These are phyloP conservation scores for Phlogophora meticulosa DNA, from an alignment of 2,888 invertebrate species.

Conservation along the genomic window DNA sequence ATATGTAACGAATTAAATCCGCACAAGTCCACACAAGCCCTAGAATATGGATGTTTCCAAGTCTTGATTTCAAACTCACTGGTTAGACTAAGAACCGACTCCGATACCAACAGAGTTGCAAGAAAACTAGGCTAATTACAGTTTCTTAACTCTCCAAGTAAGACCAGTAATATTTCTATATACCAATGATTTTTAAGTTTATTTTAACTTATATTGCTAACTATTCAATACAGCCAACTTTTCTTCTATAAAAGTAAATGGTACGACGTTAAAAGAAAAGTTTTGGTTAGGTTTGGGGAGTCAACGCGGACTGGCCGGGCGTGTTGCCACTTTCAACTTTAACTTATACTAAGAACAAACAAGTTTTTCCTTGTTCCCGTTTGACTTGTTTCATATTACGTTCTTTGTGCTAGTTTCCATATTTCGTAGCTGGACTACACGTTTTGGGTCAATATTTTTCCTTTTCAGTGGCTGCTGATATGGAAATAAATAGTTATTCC, in stretches of 20 bases:
- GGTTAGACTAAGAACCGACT: not conserved
- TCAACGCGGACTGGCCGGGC: conserved; percentile 20
- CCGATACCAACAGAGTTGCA: not conserved
- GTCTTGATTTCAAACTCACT: not conserved
- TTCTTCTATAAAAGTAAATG: conserved; percentile 31
- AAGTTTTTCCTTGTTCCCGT: conserved; percentile 46
- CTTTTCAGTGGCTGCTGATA: conserved; percentile 7
- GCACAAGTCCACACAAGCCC: too few species aligned
- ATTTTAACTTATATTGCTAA: conserved; percentile 19
- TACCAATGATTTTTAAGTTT: conserved; percentile 29
- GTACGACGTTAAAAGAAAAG: conserved; percentile 35
- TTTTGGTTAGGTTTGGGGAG: conserved; percentile 39
- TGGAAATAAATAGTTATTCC: not conserved
- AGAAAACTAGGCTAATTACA: conserved; percentile 31
- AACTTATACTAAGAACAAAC: conserved; percentile 40
- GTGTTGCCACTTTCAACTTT: conserved; percentile 53
- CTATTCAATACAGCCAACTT: conserved; percentile 45
- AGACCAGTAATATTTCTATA: conserved; percentile 20
- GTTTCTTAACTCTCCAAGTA: not conserved
- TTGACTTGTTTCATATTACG: conserved; percentile 48
- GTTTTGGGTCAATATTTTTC: conserved; percentile 14
- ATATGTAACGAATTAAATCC: too few species aligned
- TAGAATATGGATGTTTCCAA: not conserved
- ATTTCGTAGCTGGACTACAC: conserved; percentile 20
- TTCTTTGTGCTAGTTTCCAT: conserved; percentile 55